A percentile compares a stretch with the other conserved stretches of the same genome.
phyloP scores from a whole-genome alignment of 2,113 vertebrate genomes.

The Sisor rabdophorus region DNA sequence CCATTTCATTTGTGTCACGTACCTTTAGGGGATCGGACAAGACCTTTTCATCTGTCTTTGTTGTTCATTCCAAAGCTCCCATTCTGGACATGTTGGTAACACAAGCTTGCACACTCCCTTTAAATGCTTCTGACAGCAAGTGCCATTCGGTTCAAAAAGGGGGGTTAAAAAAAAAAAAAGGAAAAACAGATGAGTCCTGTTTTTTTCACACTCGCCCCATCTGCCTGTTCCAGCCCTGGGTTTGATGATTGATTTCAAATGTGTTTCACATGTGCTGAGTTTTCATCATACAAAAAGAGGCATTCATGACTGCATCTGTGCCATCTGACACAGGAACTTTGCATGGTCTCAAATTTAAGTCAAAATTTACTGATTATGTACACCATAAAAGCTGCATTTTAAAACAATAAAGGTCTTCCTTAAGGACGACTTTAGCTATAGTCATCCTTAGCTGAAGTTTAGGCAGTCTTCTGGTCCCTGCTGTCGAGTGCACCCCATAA shows the following conservation, averaged over 20 bases:
- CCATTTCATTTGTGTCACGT: conserved; percentile 4
- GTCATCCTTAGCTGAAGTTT: neutral
- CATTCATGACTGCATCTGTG: conserved; percentile 47
- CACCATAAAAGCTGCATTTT: neutral
- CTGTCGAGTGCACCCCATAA: neutral
- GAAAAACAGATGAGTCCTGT: conserved; percentile 65
- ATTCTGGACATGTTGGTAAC: conserved; percentile 37
- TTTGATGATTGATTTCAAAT: conserved; percentile 63
- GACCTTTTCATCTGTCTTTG: conserved; percentile 47
- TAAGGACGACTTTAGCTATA: neutral
- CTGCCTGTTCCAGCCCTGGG: conserved; percentile 44
- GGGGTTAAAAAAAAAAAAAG: conserved; percentile 41
- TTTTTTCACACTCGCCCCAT: conserved; percentile 50
- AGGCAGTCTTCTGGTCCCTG: neutral
- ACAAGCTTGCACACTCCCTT: conserved; percentile 47
- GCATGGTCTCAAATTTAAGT: conserved; percentile 37
- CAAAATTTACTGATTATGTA: neutral
- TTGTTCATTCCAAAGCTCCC: conserved; percentile 40
- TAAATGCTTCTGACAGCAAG: conserved; percentile 58
- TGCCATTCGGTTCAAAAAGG: conserved; percentile 54
- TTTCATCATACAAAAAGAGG: conserved; percentile 42
- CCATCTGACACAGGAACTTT: conserved; percentile 49
- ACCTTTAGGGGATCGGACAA: conserved; percentile 31
- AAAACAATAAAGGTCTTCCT: neutral
- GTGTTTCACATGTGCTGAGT: conserved; percentile 56